Evolutionary conservation across 2,113 vertebrate genomes (phyloP).

Genomic region (Sigmodon hispidus): DNA sequence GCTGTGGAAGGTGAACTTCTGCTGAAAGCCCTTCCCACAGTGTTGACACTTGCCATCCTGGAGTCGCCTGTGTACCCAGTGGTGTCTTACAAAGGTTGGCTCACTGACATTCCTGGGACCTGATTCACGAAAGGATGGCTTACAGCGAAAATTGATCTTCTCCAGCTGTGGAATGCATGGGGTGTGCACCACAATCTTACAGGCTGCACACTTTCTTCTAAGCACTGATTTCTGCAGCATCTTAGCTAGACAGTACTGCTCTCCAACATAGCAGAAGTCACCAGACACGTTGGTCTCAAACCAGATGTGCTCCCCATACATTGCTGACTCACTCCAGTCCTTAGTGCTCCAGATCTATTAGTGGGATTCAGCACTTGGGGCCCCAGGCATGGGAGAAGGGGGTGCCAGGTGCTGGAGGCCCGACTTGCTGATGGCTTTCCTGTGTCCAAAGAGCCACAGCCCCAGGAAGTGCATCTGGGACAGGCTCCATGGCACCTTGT

Average conservation of each 20-base stretch:
- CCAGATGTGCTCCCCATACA: slow-evolving; percentile 97
- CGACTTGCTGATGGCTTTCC: slow-evolving; percentile 97
- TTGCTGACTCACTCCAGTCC: slow-evolving; percentile 94
- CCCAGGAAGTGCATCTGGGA: no score
- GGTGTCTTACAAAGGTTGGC: slow-evolving; percentile 93
- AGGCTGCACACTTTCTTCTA: slow-evolving; percentile 95
- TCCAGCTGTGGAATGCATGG: slow-evolving; percentile 95
- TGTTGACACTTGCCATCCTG: slow-evolving; percentile 96
- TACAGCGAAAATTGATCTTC: slow-evolving; percentile 99
- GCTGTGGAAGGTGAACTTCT: slow-evolving; percentile 98
- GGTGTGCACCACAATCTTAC: slow-evolving; percentile 95
- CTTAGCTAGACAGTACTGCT: slow-evolving; percentile 95
- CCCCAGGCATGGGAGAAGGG: slow-evolving; percentile 83
- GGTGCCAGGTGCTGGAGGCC: slow-evolving; percentile 92
- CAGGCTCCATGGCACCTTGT: no score
- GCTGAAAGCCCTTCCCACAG: slow-evolving; percentile 98
- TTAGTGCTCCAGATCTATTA: slow-evolving; percentile 90
- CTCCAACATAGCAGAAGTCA: slow-evolving; percentile 97
- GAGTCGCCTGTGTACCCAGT: slow-evolving; percentile 95
- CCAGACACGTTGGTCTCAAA: slow-evolving; percentile 96
- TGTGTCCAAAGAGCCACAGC: slow-evolving; percentile 82
- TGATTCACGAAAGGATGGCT: slow-evolving; percentile 96
- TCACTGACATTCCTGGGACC: slow-evolving; percentile 94
- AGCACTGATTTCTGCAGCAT: slow-evolving; percentile 95
- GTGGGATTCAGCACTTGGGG: slow-evolving; percentile 87